phyloP scores from a whole-genome alignment of 1,140 invertebrate species.

The Diorhabda carinulata region DNA sequence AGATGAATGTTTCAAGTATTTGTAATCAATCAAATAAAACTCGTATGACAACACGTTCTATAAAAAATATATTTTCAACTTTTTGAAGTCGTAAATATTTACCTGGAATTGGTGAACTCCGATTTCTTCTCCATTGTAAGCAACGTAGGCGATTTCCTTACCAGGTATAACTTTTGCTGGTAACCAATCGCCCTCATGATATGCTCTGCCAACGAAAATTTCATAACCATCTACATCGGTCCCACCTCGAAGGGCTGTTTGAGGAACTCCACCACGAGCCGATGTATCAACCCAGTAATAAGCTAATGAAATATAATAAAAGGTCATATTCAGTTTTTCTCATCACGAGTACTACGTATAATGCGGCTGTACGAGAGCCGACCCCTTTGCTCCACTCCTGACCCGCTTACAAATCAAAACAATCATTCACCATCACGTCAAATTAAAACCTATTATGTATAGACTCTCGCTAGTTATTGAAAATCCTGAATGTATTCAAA shows the following conservation, averaged over 20 bases:
- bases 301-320: slow-evolving; percentile 29
- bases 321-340: not conserved
- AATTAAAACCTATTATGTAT: too few relatives aligned
- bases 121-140: slow-evolving; percentile 60
- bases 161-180: slow-evolving; percentile 73
- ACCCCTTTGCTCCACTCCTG: too few relatives aligned
- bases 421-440: too few relatives aligned
- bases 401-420: too few relatives aligned
- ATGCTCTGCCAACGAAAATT: slow-evolving; percentile 72
- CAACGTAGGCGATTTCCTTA: slow-evolving; percentile 60
- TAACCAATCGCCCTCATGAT: slow-evolving; percentile 66
- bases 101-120: slow-evolving; percentile 59
- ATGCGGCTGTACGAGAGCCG: too few relatives aligned
- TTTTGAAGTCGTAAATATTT: slow-evolving; percentile 6
- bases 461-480: too few relatives aligned
- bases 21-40: too few relatives aligned
- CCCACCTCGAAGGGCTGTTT: slow-evolving; percentile 62
- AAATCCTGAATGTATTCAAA: too few relatives aligned
- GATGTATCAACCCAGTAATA: slow-evolving; percentile 43
- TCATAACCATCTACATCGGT: slow-evolving; percentile 63
- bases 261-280: slow-evolving; percentile 34
- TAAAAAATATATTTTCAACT: too few relatives aligned
- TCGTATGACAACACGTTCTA: too few relatives aligned
- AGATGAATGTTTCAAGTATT: too few relatives aligned
- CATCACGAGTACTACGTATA: too few relatives aligned